Evolutionary conservation across 2,797 vertebrate genomes (phyloP).

Genomic region (Alosa sapidissima): DNA sequence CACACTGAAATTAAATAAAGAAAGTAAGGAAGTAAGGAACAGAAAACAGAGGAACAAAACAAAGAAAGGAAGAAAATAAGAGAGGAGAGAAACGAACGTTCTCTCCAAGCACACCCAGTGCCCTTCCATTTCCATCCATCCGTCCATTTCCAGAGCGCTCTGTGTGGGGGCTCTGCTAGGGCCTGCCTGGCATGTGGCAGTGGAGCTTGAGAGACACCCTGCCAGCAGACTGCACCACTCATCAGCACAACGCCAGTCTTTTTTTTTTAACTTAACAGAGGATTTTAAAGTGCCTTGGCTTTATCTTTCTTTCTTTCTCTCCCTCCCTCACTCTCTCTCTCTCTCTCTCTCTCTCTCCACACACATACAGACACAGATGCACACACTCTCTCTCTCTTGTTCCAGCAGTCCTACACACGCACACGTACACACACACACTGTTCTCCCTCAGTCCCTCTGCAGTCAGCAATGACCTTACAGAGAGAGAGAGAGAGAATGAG

Average conservation of each 20-base stretch:
- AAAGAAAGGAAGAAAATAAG: not conserved
- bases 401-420: not conserved
- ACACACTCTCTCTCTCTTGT: not conserved
- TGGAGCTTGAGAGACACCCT: not conserved
- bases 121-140: too few relatives aligned
- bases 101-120: not conserved
- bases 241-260: not conserved
- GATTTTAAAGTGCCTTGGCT: slow-evolving; percentile 12
- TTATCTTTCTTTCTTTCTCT: not conserved
- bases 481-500: not conserved
- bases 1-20: not conserved
- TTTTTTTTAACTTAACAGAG: not conserved
- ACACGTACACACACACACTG: not conserved
- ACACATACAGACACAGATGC: not conserved
- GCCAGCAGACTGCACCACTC: slow-evolving; percentile 20
- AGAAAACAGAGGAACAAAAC: too few relatives aligned
- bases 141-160: not conserved
- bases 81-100: not conserved
- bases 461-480: slow-evolving; percentile 23
- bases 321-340: not conserved
- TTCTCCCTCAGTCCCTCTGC: not conserved
- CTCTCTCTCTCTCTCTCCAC: not conserved
- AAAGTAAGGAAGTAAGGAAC: not conserved
- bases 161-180: not conserved
- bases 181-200: not conserved